Evolutionary conservation across 2,888 invertebrate genomes (phyloP).

Genomic region (Ditula angustiorana): DNA sequence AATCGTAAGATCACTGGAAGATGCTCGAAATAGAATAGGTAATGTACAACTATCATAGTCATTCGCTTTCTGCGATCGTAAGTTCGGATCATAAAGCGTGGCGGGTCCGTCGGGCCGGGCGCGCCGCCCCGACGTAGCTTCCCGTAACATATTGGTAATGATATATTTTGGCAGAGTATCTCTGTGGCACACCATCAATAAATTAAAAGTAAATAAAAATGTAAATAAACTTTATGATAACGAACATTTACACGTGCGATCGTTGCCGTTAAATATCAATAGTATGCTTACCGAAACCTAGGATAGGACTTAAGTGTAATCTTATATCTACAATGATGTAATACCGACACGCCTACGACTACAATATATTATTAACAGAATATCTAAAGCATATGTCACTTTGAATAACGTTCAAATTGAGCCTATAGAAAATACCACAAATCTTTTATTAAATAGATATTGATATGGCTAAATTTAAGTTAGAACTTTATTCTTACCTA

Average conservation of each 20-base stretch:
- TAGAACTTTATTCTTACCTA: constrained; percentile 84
- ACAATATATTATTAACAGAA: constrained; percentile 85
- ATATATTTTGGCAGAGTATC: constrained; percentile 86
- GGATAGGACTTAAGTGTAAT: constrained; percentile 73
- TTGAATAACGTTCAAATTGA: constrained; percentile 86
- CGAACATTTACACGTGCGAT: constrained; percentile 82
- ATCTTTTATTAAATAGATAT: constrained; percentile 86
- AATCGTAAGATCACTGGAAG: constrained; percentile 83
- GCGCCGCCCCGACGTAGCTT: constrained; percentile 46
- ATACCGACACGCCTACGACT: constrained; percentile 82
- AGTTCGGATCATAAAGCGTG: constrained; percentile 41
- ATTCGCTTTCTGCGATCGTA: constrained; percentile 60
- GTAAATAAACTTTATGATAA: constrained; percentile 83
- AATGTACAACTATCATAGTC: constrained; percentile 67
- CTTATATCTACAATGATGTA: constrained; percentile 77
- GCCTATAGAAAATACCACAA: constrained; percentile 86
- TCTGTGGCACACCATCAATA: constrained; percentile 86
- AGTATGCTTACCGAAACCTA: constrained; percentile 79
- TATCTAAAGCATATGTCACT: constrained; percentile 86
- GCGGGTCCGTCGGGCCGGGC: constrained; percentile 34
- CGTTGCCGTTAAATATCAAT: constrained; percentile 83
- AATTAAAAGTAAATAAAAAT: constrained; percentile 84
- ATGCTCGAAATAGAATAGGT: constrained; percentile 74
- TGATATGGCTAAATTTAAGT: constrained; percentile 87
- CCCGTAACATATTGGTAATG: constrained; percentile 78